phyloP scores from a whole-genome alignment of 1,140 invertebrate species.

The Hyphantria cunea region DNA sequence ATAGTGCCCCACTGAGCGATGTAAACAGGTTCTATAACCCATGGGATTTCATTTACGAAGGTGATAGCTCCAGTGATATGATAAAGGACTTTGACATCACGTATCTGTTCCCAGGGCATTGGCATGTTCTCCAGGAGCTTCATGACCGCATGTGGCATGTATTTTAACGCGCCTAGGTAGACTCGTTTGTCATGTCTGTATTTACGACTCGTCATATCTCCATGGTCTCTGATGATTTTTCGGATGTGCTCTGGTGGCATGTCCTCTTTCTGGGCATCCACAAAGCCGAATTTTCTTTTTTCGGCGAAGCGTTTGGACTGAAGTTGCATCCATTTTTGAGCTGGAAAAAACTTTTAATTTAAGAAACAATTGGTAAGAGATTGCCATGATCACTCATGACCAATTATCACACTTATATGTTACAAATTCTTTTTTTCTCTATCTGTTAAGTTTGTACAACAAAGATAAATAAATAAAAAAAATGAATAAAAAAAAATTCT shows the following conservation, averaged over 20 bases:
- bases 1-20: conserved; percentile 99
- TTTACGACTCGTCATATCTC: conserved; percentile 99
- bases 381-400: too few relatives aligned
- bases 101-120: conserved; percentile 99
- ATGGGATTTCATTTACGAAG: conserved; percentile 99
- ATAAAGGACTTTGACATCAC: conserved; percentile 98
- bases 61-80: conserved; percentile 99
- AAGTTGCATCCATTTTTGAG: conserved; percentile 99
- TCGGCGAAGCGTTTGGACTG: conserved; percentile 99
- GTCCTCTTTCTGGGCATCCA: conserved; percentile 99
- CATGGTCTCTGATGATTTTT: conserved; percentile 99
- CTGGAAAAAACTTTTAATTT: conserved; percentile 79
- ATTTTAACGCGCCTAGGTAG: conserved; percentile 98
- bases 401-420: too few relatives aligned
- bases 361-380: not conserved
- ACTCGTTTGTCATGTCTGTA: conserved; percentile 99
- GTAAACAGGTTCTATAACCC: conserved; percentile 99
- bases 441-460: too few relatives aligned
- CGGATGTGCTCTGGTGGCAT: conserved; percentile 99
- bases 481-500: too few relatives aligned
- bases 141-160: conserved; percentile 99
- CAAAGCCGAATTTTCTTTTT: conserved; percentile 99
- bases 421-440: too few relatives aligned
- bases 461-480: too few relatives aligned
- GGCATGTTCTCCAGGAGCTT: conserved; percentile 99